Evolutionary conservation across 2,888 invertebrate species (phyloP).

Genomic region (Eupithecia inturbata): DNA sequence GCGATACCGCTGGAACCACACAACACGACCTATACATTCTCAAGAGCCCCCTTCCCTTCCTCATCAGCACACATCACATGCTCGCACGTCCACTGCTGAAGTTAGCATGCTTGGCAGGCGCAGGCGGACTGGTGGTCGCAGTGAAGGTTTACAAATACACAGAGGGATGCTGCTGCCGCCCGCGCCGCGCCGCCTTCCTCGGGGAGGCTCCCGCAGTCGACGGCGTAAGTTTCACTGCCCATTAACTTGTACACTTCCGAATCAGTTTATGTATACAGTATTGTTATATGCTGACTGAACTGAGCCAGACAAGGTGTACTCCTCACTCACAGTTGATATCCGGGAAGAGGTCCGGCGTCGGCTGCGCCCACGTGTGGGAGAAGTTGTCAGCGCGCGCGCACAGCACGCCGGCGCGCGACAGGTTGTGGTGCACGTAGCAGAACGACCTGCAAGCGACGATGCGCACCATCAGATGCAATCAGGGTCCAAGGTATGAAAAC

Average conservation of each 20-base stretch:
- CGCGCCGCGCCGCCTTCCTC: no score
- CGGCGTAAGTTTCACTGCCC: no score
- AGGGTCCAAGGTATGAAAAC: background rate
- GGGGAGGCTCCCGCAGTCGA: no score
- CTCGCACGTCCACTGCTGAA: no score
- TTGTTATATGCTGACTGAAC: background rate
- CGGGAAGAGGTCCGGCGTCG: conserved; percentile 85
- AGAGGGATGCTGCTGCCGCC: no score
- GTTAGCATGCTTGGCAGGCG: no score
- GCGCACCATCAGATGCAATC: background rate
- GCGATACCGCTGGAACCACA: conserved; percentile 87
- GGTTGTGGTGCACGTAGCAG: conserved; percentile 88
- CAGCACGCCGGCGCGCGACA: conserved; percentile 82
- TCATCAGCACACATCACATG: no score
- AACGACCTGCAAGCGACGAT: conserved; percentile 81
- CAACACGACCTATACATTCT: background rate
- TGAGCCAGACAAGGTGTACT: background rate
- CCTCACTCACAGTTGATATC: conserved; percentile 85
- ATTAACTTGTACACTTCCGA: background rate
- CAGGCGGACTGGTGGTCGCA: no score
- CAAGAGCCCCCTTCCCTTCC: no score
- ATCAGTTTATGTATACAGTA: no score
- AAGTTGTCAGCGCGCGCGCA: conserved; percentile 88
- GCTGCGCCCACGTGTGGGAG: conserved; percentile 82
- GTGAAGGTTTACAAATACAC: no score